phyloP scores from a whole-genome alignment of 2,888 invertebrate species.

The Spisula solida region DNA sequence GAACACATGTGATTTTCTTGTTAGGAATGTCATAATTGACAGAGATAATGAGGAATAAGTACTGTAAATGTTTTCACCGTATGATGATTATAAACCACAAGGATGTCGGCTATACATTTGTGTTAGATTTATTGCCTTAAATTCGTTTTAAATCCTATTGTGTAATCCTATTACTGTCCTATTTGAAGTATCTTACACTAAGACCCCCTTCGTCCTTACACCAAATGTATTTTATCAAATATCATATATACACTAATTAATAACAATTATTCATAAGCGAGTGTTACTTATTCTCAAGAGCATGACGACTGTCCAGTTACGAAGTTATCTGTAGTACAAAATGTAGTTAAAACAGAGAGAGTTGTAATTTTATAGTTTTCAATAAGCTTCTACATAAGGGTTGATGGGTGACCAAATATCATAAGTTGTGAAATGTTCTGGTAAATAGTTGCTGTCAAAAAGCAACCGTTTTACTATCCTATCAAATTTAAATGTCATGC shows the following conservation, averaged over 20 bases:
- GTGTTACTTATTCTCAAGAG: not conserved
- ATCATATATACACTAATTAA: not conserved
- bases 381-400: not conserved
- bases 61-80: not conserved
- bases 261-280: no score
- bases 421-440: not conserved
- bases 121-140: not conserved
- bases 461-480: not conserved
- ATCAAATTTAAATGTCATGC: not conserved
- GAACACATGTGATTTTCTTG: not conserved
- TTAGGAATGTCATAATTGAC: not conserved
- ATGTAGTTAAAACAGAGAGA: not conserved
- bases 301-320: not conserved
- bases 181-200: not conserved
- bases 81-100: not conserved
- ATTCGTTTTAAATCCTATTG: slow-evolving; percentile 14
- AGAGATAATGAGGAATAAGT: not conserved
- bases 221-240: not conserved
- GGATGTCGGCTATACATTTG: not conserved
- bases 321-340: not conserved
- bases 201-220: not conserved
- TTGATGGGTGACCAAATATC: not conserved
- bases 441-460: not conserved
- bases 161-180: not conserved
- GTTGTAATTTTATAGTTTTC: not conserved